A percentile compares a stretch with the other conserved stretches of the same genome.
Conservation (phyloP, 2,888 invertebrate genomes). For the Sialis fuliginosa region DNA sequence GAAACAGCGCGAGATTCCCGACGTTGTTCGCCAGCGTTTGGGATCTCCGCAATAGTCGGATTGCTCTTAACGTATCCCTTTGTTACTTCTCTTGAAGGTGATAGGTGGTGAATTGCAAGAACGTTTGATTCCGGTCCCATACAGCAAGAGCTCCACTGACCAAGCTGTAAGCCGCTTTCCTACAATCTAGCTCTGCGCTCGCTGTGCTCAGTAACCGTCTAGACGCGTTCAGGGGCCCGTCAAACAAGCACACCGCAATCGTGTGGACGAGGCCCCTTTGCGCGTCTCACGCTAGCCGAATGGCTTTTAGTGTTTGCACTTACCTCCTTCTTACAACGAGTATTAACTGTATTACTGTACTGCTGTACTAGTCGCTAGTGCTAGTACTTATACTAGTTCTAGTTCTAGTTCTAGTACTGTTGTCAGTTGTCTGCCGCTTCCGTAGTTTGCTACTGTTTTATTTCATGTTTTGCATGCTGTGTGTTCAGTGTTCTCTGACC, state of each 20-base stretch:
- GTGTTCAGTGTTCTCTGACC: constrained; percentile 11
- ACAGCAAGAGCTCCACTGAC: constrained; percentile 99
- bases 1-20: too few relatives aligned
- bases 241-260: too few relatives aligned
- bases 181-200: constrained; percentile 32
- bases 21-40: neutral
- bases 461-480: constrained; percentile 10
- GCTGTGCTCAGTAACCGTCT: constrained; percentile 24
- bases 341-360: neutral
- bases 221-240: constrained; percentile 16
- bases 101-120: constrained; percentile 99
- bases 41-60: constrained; percentile 22
- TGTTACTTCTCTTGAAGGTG: constrained; percentile 77
- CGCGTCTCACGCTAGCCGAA: too few relatives aligned
- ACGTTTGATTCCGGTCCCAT: constrained; percentile 98
- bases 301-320: constrained; percentile 8
- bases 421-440: constrained; percentile 17
- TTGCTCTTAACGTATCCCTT: constrained; percentile 63
- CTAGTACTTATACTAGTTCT: neutral
- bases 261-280: too few relatives aligned
- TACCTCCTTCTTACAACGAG: constrained; percentile 4
- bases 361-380: neutral
- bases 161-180: constrained; percentile 94
- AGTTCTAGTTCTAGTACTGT: neutral
- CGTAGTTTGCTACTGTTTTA: constrained; percentile 7